phyloP scores from a whole-genome alignment of 2,797 vertebrate genomes.

The Phoxinus dragarum region DNA sequence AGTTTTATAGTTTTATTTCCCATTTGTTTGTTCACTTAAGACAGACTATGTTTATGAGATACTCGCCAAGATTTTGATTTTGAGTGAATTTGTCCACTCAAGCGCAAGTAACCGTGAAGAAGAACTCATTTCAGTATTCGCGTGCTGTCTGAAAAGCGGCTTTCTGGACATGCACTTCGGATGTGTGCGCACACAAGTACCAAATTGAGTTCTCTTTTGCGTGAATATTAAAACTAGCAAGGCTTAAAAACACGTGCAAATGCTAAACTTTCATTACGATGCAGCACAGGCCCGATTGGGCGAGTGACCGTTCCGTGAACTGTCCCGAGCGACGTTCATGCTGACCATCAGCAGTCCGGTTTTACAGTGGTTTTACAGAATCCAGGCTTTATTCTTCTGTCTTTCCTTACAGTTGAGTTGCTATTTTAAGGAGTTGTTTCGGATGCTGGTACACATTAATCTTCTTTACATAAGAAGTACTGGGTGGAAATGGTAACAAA shows the following conservation, averaged over 20 bases:
- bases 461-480: conserved; percentile 21
- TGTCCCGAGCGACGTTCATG: not conserved
- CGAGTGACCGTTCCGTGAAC: not conserved
- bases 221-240: not conserved
- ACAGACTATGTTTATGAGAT: no score
- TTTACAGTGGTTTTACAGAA: not conserved
- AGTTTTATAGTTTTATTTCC: no score
- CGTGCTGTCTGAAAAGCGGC: not conserved
- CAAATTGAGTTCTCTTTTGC: not conserved
- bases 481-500: conserved; percentile 56
- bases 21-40: no score
- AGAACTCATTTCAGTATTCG: not conserved
- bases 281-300: not conserved
- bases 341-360: not conserved
- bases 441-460: not conserved
- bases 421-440: conserved; percentile 6
- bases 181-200: not conserved
- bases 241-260: not conserved
- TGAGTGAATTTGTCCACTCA: no score
- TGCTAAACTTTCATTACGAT: not conserved
- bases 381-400: not conserved
- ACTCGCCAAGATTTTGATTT: no score
- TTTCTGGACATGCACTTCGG: no score
- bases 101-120: not conserved
- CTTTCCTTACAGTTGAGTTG: not conserved